These are phyloP conservation scores for Brassicogethes aeneus DNA, from an alignment of 2,888 invertebrate species.

Conservation along the genomic window DNA sequence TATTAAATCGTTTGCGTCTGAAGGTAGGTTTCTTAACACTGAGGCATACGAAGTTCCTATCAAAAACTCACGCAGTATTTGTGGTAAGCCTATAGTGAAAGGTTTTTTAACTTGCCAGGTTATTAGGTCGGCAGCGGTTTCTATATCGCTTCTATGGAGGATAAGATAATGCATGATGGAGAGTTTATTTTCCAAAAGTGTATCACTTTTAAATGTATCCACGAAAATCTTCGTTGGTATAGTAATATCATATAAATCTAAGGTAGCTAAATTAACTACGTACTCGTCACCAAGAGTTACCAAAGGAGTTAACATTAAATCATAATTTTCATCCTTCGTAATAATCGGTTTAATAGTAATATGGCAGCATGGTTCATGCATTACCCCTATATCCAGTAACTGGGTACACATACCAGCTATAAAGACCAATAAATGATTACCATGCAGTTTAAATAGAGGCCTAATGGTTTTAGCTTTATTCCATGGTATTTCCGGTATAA, in stretches of 20 bases:
- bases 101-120: constrained; percentile 53
- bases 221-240: constrained; percentile 59
- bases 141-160: constrained; percentile 66
- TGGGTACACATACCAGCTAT: constrained; percentile 80
- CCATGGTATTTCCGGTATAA: constrained; percentile 75
- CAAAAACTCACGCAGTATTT: constrained; percentile 72
- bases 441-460: constrained; percentile 69
- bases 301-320: constrained; percentile 52
- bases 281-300: constrained; percentile 46
- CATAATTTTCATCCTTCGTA: constrained; percentile 57
- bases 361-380: constrained; percentile 78
- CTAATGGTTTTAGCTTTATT: constrained; percentile 63
- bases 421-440: constrained; percentile 65
- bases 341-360: constrained; percentile 58
- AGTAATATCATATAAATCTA: constrained; percentile 60
- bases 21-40: constrained; percentile 61
- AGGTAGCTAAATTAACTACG: constrained; percentile 58
- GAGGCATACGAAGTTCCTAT: constrained; percentile 64
- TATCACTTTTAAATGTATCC: constrained; percentile 59
- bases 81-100: constrained; percentile 53
- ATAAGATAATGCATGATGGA: constrained; percentile 78
- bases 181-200: constrained; percentile 60
- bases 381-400: constrained; percentile 71
- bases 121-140: constrained; percentile 63
- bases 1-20: constrained; percentile 60